A percentile compares a stretch with the other conserved stretches of the same genome.
Evolutionary conservation across 2,113 vertebrate species (phyloP).

Genomic region (Apodemus sylvaticus): DNA sequence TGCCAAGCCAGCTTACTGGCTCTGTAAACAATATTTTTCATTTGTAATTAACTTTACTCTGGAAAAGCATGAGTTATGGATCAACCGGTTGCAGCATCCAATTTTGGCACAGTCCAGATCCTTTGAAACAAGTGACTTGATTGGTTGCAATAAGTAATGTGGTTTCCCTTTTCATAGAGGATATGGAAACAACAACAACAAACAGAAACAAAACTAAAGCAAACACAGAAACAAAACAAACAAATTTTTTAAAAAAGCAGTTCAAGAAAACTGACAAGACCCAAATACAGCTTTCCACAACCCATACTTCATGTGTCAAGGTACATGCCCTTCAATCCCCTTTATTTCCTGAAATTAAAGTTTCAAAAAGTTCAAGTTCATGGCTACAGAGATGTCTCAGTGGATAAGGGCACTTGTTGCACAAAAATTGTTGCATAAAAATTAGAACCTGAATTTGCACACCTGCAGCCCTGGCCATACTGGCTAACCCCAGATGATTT

Average conservation of each 20-base stretch:
- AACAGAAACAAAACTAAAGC: not conserved
- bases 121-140: not conserved
- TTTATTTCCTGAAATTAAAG: slow-evolving; percentile 5
- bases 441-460: not conserved
- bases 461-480: not conserved
- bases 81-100: not conserved
- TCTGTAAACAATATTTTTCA: not conserved
- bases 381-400: not conserved
- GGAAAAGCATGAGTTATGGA: not conserved
- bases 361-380: not conserved
- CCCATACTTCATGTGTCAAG: not conserved
- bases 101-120: not conserved
- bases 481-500: too few species aligned
- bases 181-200: not conserved
- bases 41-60: not conserved
- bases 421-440: not conserved
- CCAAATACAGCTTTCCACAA: not conserved
- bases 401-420: not conserved
- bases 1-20: not conserved
- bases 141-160: not conserved
- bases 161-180: not conserved
- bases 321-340: not conserved
- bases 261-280: not conserved
- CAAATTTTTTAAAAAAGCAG: not conserved
- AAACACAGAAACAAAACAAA: not conserved